Evolutionary conservation across 2,797 vertebrate genomes (phyloP).

Genomic region (Odontamblyopus lacepedii): DNA sequence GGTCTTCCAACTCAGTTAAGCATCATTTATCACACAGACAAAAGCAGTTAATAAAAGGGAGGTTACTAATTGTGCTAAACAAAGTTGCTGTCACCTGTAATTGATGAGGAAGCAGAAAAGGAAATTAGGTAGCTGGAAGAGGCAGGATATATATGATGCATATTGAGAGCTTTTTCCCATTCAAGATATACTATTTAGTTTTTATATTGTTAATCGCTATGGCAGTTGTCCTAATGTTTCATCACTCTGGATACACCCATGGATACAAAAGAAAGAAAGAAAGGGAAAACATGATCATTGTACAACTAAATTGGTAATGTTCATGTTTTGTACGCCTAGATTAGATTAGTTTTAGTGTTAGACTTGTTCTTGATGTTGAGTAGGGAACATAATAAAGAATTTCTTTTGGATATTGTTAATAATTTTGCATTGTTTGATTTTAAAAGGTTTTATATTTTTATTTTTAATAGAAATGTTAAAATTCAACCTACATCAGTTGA

Average conservation of each 20-base stretch:
- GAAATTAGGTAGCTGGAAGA: not conserved
- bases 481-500: not conserved
- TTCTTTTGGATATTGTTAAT: not conserved
- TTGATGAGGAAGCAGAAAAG: not conserved
- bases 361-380: too few relatives aligned
- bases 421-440: not conserved
- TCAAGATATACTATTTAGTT: not conserved
- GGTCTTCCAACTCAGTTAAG: constrained; percentile 51
- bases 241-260: too few relatives aligned
- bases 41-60: constrained; percentile 5
- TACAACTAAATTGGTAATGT: not conserved
- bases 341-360: not conserved
- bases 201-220: not conserved
- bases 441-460: not conserved
- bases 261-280: not conserved
- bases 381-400: not conserved
- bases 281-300: not conserved
- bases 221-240: not conserved
- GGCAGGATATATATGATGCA: not conserved
- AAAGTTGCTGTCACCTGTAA: constrained; percentile 9
- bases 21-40: not conserved
- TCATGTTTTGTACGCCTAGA: not conserved
- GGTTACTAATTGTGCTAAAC: not conserved
- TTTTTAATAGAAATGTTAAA: not conserved
- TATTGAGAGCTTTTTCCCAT: not conserved